phyloP scores from a whole-genome alignment of 2,888 invertebrate genomes.

The Brachyopa scutellaris region DNA sequence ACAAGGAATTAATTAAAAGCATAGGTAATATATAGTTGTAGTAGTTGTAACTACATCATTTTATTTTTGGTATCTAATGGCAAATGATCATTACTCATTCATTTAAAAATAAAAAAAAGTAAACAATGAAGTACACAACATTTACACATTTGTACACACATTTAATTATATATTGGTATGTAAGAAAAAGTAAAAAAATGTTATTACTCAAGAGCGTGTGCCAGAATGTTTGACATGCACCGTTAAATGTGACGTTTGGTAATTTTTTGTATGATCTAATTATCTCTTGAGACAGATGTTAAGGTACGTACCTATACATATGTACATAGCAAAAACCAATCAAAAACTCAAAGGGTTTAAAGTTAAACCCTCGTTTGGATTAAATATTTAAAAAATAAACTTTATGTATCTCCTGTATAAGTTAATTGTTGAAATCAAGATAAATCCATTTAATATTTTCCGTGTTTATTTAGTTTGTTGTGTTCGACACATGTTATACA shows the following conservation, averaged over 20 bases:
- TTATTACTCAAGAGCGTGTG: constrained; percentile 1
- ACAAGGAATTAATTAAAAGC: constrained; percentile 45
- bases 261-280: too few relatives aligned
- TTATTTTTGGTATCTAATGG: constrained; percentile 13
- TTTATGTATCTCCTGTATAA: constrained; percentile 11
- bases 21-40: constrained; percentile 44
- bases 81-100: too few relatives aligned
- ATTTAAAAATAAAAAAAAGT: constrained; percentile 43
- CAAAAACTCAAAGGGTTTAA: too few relatives aligned
- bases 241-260: too few relatives aligned
- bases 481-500: constrained; percentile 68
- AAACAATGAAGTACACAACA: constrained; percentile 51
- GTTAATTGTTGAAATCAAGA: too few relatives aligned
- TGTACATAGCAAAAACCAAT: too few relatives aligned
- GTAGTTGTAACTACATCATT: constrained; percentile 49
- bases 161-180: constrained; percentile 37
- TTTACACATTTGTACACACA: constrained; percentile 51
- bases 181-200: constrained; percentile 26
- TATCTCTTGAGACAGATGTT: too few relatives aligned
- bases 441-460: constrained; percentile 37
- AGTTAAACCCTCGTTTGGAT: too few relatives aligned
- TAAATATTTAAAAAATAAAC: constrained; percentile 4
- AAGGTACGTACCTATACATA: too few relatives aligned
- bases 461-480: constrained; percentile 61
- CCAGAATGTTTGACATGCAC: not conserved